phyloP scores from a whole-genome alignment of 2,888 invertebrate genomes.

The Exephanes ischioxanthus region DNA sequence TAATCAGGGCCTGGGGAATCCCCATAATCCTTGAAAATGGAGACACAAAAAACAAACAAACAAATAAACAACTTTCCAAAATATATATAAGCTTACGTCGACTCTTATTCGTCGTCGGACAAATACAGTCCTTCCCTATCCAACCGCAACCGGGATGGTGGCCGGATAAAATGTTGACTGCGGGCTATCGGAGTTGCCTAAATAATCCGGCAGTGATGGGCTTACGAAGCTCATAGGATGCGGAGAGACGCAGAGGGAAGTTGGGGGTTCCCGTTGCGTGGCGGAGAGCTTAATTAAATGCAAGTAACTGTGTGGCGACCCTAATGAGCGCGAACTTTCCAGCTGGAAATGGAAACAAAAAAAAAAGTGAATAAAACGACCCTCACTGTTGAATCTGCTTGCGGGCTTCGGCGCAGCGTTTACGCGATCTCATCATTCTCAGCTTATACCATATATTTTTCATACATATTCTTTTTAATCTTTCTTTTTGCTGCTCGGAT shows the following conservation, averaged over 20 bases:
- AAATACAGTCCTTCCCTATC: background rate
- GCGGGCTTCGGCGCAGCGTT: background rate
- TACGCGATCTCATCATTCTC: constrained; percentile 5
- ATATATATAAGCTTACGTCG: background rate
- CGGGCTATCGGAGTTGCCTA: background rate
- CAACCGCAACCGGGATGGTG: background rate
- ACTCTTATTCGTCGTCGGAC: background rate
- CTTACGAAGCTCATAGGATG: background rate
- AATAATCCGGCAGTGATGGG: background rate
- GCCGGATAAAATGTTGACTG: background rate
- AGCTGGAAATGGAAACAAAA: background rate
- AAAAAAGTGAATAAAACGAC: constrained; percentile 15
- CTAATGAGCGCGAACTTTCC: constrained; percentile 19
- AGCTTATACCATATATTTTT: constrained; percentile 1
- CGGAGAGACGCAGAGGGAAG: background rate
- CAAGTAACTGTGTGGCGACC: constrained; percentile 12
- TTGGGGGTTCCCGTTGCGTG: background rate
- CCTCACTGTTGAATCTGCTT: background rate
- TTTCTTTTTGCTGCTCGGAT: constrained; percentile 7
- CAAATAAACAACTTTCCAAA: too few species aligned
- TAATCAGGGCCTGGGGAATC: too few species aligned
- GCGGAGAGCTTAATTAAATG: constrained; percentile 24
- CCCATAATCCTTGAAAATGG: too few species aligned
- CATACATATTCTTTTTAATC: background rate
- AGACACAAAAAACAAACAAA: too few species aligned